phyloP scores from a whole-genome alignment of 1,140 invertebrate species.

The Maconellicoccus hirsutus region DNA sequence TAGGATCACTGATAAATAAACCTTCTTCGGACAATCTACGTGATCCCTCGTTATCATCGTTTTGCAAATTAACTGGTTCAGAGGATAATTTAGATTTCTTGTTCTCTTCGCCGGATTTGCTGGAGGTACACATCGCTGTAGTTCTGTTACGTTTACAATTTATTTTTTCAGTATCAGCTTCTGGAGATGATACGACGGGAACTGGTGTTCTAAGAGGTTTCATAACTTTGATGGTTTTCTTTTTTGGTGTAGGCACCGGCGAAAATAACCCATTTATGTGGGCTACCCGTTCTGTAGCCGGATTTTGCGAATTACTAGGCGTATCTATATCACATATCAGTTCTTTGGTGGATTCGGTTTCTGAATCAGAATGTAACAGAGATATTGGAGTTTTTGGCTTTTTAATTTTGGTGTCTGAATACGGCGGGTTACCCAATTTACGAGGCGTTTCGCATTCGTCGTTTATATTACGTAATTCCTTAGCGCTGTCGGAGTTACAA shows the following conservation, averaged over 20 bases:
- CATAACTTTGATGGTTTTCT: not conserved
- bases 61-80: not conserved
- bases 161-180: not conserved
- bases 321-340: too few species aligned
- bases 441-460: not conserved
- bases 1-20: not conserved
- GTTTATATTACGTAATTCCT: not conserved
- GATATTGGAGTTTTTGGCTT: not conserved
- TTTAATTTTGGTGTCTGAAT: not conserved
- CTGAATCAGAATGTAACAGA: not conserved
- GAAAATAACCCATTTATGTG: not conserved
- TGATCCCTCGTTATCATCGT: not conserved
- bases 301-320: too few species aligned
- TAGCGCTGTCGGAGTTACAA: not conserved
- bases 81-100: not conserved
- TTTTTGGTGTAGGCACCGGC: not conserved
- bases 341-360: not conserved
- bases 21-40: not conserved
- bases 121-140: not conserved
- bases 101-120: not conserved
- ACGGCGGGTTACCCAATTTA: not conserved
- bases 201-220: not conserved
- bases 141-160: not conserved
- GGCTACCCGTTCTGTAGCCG: too few species aligned
- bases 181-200: not conserved